Base-by-base conservation (phyloP, 2,888 invertebrate genomes). In the Noctua fimbriata region DNA sequence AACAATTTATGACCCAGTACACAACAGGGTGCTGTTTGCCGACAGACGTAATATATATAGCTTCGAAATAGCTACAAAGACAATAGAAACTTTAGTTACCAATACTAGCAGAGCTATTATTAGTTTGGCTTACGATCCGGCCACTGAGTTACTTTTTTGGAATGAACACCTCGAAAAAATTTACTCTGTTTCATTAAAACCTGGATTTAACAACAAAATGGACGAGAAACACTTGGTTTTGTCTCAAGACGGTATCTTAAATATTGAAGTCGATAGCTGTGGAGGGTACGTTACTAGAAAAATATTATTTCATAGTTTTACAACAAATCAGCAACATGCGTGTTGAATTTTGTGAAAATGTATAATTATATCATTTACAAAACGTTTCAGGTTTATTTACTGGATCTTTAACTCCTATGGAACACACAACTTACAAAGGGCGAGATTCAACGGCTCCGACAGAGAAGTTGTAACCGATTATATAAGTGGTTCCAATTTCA, bases 301-400 rank as follows among this genome's bases (percentile, higher is more conserved):
- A 36, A 41, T 67, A 49, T 7, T 63, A 63, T 28, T 14, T 28
- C 36, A 60, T 28, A 16, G 60, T 28, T 60, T 28, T 60, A 63
- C 28, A 32, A 32, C 32, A 63, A 41, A 32, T 32, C 18, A 14
- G n/a, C 32, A 44, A 44, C 9, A 10, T 10, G 10, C 10, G 44
- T 44, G 10, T 44, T 44, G 44, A 44, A 44, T 44, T 44, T 44
- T 9, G 44, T 10, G 44, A 44, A 44, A 41, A 41, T 41, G 7
- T 41, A 41, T 41, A 41, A 44, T 44, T 7, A 10, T 44, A 44
- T 7, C 44, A 55, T 55, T 55, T 55, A 10, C 55, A 12, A 55
- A 55, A 55, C 3, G 10, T 71, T 71, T 12, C 72, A 72, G 72
- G 16, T 44, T 21, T 28, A 44, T 72, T 9, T 72, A 72, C 63